These are phyloP conservation scores for Morelia viridis DNA, from an alignment of 2,797 vertebrate genomes.

Conservation along the genomic window DNA sequence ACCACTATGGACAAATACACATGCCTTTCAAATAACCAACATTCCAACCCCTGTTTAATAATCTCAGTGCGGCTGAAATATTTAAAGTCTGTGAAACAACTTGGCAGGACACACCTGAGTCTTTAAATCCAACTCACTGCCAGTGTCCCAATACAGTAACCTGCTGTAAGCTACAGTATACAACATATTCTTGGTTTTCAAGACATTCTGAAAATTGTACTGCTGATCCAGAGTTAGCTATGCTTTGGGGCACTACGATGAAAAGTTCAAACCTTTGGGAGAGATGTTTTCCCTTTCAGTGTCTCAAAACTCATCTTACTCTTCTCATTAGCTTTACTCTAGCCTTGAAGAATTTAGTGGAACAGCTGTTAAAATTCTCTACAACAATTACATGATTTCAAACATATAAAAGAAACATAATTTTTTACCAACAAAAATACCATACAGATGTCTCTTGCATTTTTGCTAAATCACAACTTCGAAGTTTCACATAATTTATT, in stretches of 20 bases:
- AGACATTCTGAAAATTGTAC: not conserved
- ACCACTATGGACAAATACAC: slow-evolving; percentile 22
- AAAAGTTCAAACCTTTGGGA: not conserved
- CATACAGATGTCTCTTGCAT: not conserved
- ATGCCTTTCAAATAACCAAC: slow-evolving; percentile 56
- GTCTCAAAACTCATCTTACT: not conserved
- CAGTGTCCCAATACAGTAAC: not conserved
- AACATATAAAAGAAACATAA: slow-evolving; percentile 18
- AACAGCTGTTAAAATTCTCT: slow-evolving; percentile 5
- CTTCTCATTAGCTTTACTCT: slow-evolving; percentile 13
- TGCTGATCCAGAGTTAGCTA: slow-evolving; percentile 8
- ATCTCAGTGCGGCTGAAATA: slow-evolving; percentile 34
- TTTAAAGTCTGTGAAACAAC: slow-evolving; percentile 37
- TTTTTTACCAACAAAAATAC: not conserved
- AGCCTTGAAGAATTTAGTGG: slow-evolving; percentile 10
- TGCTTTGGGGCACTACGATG: not conserved
- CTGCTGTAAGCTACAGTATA: rapidly evolving
- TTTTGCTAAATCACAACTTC: not conserved
- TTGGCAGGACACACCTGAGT: not conserved
- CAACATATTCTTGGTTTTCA: not conserved
- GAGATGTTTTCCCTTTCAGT: not conserved
- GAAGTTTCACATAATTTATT: not conserved
- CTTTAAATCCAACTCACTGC: not conserved
- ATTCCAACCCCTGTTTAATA: slow-evolving; percentile 45
- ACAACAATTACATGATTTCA: not conserved